A percentile compares a stretch with the other conserved stretches of the same genome.
phyloP scores from a whole-genome alignment of 1,140 invertebrate species.

The Papilio polytes region DNA sequence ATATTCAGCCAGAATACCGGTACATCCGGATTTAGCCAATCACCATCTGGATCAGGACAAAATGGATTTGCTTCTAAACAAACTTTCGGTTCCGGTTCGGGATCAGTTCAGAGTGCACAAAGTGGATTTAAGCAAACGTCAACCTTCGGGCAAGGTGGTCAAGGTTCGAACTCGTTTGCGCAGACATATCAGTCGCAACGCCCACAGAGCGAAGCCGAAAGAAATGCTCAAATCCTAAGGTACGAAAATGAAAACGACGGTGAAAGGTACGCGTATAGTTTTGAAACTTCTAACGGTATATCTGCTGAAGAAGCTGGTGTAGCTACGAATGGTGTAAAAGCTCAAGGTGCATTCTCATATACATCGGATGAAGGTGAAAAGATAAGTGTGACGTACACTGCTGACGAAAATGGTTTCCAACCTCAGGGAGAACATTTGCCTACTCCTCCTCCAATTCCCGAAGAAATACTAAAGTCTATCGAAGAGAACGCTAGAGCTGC shows the following conservation, averaged over 20 bases:
- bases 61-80: conserved; percentile 36
- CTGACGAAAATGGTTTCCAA: conserved; percentile 91
- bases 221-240: conserved; percentile 67
- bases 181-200: conserved; percentile 61
- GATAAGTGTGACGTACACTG: conserved; percentile 89
- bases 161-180: conserved; percentile 43
- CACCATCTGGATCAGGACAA: conserved; percentile 29
- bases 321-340: conserved; percentile 72
- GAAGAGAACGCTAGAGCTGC: conserved; percentile 76
- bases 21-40: conserved; percentile 40
- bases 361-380: conserved; percentile 88
- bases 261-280: conserved; percentile 71
- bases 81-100: conserved; percentile 40
- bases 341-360: conserved; percentile 73
- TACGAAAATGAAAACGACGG: conserved; percentile 70
- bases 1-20: conserved; percentile 31
- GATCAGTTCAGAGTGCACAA: conserved; percentile 36
- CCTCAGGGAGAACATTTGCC: conserved; percentile 80
- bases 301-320: conserved; percentile 73
- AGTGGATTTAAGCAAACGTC: conserved; percentile 41
- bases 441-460: conserved; percentile 79
- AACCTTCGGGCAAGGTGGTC: conserved; percentile 45
- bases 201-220: conserved; percentile 67
- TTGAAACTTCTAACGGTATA: conserved; percentile 80
- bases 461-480: conserved; percentile 76